Evolutionary conservation across 2,113 vertebrate genomes (phyloP), one percentile per base, ranked within the genome.

Genomic region (Sterrhoptilus dennistouni): DNA sequence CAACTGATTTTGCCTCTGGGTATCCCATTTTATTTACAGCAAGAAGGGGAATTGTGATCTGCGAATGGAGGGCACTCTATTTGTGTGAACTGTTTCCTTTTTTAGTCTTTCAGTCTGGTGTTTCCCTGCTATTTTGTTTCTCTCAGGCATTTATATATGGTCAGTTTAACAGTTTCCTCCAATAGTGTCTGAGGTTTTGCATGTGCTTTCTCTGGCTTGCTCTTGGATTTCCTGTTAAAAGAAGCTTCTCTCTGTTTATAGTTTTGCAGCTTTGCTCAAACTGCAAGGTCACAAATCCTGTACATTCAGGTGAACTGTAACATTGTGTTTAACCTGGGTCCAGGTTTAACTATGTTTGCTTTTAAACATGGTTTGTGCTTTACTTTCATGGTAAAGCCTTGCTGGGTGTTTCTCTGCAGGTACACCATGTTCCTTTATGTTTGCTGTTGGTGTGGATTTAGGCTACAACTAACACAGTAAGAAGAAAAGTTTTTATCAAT

Each of bases 381-480:
- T 85, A 15, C 42, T 76, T 87, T 70, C 6, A 2, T 11, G 45
- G 14, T 75, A 25, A 75, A 81, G 57, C 47, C 31, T 33, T 0
- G 0, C 14, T 79, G 40, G 28, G 29, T 66, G 19, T 86, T 69
- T 71, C 49, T 54, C 21, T 77, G 53, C 78, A 29, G 56, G 87
- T n/a, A 86, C 76, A 29, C 0, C 1, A 15, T 81, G 49, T 92
- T 89, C 75, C 56, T 92, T 94, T 75, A 1, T 93, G 20, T 94
- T 92, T 93, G 79, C 76, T 87, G 40, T 35, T 90, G 83, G 54
- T 96, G 64, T 90, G 85, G 76, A 49, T 83, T 49, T 70, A 65
- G 47, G 47, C 79, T 93, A 14, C 54, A 77, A 12, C 47, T 70
- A 84, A 65, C 50, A 50, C 36, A 92, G 35, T 59, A 66, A 68